Evolutionary conservation across 2,888 invertebrate genomes (phyloP).

Genomic region (Leucophora obtusa): DNA sequence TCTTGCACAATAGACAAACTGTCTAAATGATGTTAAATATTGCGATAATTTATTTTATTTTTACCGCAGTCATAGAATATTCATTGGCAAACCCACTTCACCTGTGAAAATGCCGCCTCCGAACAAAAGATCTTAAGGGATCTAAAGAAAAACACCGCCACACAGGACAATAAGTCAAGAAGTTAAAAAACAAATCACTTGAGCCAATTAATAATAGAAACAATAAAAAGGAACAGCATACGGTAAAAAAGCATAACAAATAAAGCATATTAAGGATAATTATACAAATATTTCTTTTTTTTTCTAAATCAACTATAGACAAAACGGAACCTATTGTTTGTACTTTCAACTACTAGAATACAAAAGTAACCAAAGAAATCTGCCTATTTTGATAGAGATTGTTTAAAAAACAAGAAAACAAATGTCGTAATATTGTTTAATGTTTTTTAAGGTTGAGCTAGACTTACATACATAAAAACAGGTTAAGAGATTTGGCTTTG

Average conservation of each 20-base stretch:
- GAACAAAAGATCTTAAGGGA: constrained; percentile 51
- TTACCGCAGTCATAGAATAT: constrained; percentile 17
- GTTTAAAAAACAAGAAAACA: constrained; percentile 10
- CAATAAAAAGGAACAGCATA: constrained; percentile 22
- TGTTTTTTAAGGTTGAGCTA: constrained; percentile 7
- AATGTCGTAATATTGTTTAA: constrained; percentile 48
- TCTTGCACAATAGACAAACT: constrained; percentile 56
- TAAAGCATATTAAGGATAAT: constrained; percentile 37
- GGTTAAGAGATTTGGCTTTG: constrained; percentile 40
- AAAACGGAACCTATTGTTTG: constrained; percentile 62
- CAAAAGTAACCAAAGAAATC: neutral
- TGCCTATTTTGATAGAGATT: constrained; percentile 22
- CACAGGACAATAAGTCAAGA: constrained; percentile 39
- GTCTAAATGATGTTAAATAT: constrained; percentile 66
- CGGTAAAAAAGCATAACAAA: constrained; percentile 26
- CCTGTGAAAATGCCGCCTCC: constrained; percentile 36
- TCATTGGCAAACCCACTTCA: constrained; percentile 47
- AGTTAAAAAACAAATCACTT: constrained; percentile 64
- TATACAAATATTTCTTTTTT: constrained; percentile 24
- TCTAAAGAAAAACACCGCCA: constrained; percentile 32
- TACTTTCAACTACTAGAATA: constrained; percentile 21
- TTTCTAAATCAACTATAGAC: constrained; percentile 49
- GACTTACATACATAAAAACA: constrained; percentile 15
- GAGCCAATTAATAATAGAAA: constrained; percentile 67
- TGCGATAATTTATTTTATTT: constrained; percentile 63